Conservation (phyloP, 2,888 invertebrate genomes). For the Diaphora mendica region DNA sequence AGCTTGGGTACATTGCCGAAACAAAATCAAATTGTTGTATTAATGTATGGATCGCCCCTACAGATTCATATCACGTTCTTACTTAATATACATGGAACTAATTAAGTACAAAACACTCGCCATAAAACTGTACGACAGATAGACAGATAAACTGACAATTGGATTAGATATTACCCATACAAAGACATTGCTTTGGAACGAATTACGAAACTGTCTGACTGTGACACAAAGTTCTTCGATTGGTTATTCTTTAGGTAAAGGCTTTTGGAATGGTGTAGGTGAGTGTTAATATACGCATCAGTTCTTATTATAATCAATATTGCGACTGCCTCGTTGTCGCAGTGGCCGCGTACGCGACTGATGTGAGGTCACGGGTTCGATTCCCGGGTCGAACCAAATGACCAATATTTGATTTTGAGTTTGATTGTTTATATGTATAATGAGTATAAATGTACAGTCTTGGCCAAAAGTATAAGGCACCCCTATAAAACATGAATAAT, state of each 20-base stretch:
- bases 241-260: neutral
- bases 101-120: slow-evolving; percentile 47
- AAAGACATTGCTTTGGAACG: slow-evolving; percentile 3
- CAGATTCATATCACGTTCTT: slow-evolving; percentile 46
- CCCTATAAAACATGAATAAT: too few species aligned
- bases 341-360: too few species aligned
- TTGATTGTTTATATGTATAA: too few species aligned
- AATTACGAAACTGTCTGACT: neutral
- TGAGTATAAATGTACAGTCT: too few species aligned
- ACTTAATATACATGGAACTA: slow-evolving; percentile 51
- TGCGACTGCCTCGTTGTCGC: too few species aligned
- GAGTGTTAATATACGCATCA: too few species aligned
- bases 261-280: neutral
- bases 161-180: slow-evolving; percentile 27
- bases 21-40: slow-evolving; percentile 7
- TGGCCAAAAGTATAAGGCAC: too few species aligned
- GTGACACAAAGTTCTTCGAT: neutral
- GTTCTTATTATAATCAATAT: too few species aligned
- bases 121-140: slow-evolving; percentile 48
- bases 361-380: too few species aligned
- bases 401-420: too few species aligned
- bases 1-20: slow-evolving; percentile 8
- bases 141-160: slow-evolving; percentile 27
- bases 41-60: slow-evolving; percentile 30
- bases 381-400: too few species aligned